These are phyloP conservation scores for Neoitamus cyanurus DNA, from an alignment of 2,888 invertebrate genomes.

Conservation along the genomic window DNA sequence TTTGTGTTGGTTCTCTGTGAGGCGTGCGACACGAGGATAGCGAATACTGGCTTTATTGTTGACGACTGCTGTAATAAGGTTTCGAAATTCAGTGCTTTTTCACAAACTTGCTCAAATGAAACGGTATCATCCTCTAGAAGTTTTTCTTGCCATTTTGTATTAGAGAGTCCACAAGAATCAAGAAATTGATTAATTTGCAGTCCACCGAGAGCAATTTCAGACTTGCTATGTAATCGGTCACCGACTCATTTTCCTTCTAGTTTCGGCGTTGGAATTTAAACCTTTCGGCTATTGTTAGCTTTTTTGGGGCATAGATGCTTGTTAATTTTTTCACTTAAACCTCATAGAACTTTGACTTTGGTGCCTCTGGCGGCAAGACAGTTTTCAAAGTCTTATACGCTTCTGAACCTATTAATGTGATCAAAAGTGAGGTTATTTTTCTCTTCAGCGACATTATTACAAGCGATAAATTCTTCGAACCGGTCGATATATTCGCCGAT, in stretches of 20 bases:
- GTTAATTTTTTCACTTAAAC: neutral
- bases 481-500: neutral
- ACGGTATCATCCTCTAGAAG: neutral
- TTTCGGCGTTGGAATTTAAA: constrained; percentile 16
- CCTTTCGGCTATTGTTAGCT: neutral
- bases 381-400: constrained; percentile 24
- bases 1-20: neutral
- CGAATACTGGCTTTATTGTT: neutral
- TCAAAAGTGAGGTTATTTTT: constrained; percentile 11
- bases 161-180: neutral
- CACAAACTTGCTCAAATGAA: neutral
- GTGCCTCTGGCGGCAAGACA: neutral
- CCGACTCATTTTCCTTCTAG: neutral
- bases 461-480: neutral
- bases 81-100: constrained; percentile 12
- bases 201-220: neutral
- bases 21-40: neutral
- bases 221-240: constrained; percentile 13
- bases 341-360: neutral
- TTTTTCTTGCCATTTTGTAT: constrained; percentile 20
- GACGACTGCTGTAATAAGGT: neutral
- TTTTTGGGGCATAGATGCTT: neutral
- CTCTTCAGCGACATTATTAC: neutral
- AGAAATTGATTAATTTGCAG: constrained; percentile 6
- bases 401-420: neutral